phyloP scores from a whole-genome alignment of 2,888 invertebrate genomes.

The Mimumesa dahlbomi region DNA sequence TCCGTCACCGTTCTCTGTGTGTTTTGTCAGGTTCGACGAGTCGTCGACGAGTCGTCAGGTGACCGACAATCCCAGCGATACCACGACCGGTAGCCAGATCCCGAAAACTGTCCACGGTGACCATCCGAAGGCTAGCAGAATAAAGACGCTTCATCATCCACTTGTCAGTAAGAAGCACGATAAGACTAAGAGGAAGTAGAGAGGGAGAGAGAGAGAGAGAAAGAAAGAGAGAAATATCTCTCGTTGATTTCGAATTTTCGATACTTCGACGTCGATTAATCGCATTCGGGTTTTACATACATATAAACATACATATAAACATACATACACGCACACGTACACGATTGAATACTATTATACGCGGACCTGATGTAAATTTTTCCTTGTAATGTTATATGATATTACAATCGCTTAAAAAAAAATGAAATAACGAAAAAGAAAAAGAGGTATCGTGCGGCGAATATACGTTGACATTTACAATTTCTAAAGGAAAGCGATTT shows the following conservation, averaged over 20 bases:
- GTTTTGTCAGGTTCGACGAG: slow-evolving; percentile 75
- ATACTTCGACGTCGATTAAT: too few relatives aligned
- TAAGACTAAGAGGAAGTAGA: slow-evolving; percentile 78
- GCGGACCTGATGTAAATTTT: too few relatives aligned
- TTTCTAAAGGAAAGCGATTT: too few relatives aligned
- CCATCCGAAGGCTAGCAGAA: slow-evolving; percentile 69
- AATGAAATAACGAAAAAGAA: too few relatives aligned
- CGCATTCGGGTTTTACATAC: too few relatives aligned
- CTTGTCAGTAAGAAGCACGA: slow-evolving; percentile 74
- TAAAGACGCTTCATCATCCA: slow-evolving; percentile 74
- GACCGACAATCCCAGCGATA: slow-evolving; percentile 69
- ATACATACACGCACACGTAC: too few relatives aligned
- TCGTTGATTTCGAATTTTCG: neutral
- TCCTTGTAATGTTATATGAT: too few relatives aligned
- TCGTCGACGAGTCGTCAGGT: slow-evolving; percentile 75
- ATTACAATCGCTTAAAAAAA: too few relatives aligned
- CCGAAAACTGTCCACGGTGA: slow-evolving; percentile 66
- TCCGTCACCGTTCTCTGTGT: slow-evolving; percentile 61
- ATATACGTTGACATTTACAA: too few relatives aligned
- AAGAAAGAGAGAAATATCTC: neutral
- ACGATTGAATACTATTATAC: too few relatives aligned
- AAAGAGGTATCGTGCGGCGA: too few relatives aligned
- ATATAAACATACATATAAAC: too few relatives aligned
- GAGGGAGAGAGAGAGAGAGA: neutral
- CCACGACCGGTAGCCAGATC: slow-evolving; percentile 66